Evolutionary conservation across 2,888 invertebrate genomes (phyloP), one percentile per base, ranked within the genome.

Genomic region (Drosophila paramelanica): DNA sequence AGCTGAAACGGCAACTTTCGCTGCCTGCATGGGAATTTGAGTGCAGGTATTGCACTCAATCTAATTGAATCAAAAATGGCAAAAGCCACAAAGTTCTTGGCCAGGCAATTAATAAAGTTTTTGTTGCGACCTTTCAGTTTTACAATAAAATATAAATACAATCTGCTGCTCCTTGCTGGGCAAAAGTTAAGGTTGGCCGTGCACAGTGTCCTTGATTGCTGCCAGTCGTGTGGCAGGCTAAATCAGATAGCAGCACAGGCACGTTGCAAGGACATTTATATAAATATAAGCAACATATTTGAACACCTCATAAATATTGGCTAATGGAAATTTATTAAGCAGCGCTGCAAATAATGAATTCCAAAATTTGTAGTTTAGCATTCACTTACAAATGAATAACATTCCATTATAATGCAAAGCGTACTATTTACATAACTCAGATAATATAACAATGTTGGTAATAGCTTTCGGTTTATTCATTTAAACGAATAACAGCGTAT

Each of bases 91-190:
- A 73, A 78, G 31, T 47, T 62, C 53, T 58, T 38, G 33, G 68
- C 46, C 56, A 46, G 53, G 23, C 60, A 69, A 69, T 82, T 69
- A 81, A 52, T 46, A 65, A 59, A 79, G 83, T 82, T 82, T 57
- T 55, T 42, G 33, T 23, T 23, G 13, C n/a, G 17, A 50, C 43
- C 43, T 25, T 8, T 33, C 42, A 62, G 55, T 60, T 77, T 61
- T 43, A 36, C 41, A 39, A 39, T 55, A 49, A 57, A 53, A 55
- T 27, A 38, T 53, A 72, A 47, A 74, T 71, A 62, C 36, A 65
- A 64, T 81, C 70, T 25, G 20, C 5, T 43, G 33, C 49, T 49
- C 45, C 25, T 53, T 36, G 31, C 42, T 33, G 13, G 41, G 14
- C 14, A 50, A 46, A 57, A 51, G 25, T 55, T 52, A 39, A 14